Evolutionary conservation across 2,797 vertebrate genomes (phyloP), one percentile per base, ranked within the genome.

Genomic region (Centropyge bicolor): DNA sequence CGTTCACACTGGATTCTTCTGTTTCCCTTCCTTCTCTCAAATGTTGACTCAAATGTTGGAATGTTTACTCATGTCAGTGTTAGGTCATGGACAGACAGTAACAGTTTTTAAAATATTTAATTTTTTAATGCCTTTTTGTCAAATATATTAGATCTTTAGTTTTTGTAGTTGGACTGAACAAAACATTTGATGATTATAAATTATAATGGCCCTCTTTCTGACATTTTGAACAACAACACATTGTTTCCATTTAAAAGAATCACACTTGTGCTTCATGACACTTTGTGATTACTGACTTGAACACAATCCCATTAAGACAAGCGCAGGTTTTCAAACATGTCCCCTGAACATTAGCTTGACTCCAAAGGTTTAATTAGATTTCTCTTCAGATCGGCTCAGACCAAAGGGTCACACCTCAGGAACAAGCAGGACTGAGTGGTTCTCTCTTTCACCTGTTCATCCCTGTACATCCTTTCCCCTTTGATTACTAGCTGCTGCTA

Each of bases 401-500:
- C 11, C n/a, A 14, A 13, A 52, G 11, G 16, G 6, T 3, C 27
- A 4, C 46, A 13, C 22, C 11, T 43, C 6, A 57, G 61, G 36
- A 61, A 14, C 22, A 11, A 17, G 10, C 70, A 6, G 51, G 24
- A 20, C 38, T n/a, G 52, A 48, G 22, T 35, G 22, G 0, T 61
- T 52, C 22, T 45, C 22, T 55, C 24, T 49, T 75, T 49, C 20
- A 27, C 54, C 74, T 41, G 52, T 13, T 22, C 69, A 43, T 14
- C 38, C 27, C 1, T 40, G 59, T 46, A 22, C 27, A 12, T 57
- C 52, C 11, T 8, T 66, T 67, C 74, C 49, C 80, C 67, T 17
- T 27, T n/a, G 41, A 48, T 46, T 59, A 65, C 57, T 56, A 78
- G 12, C 57, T 51, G 31, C 48, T 64, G 48, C n/a, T 17, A 0